Conservation (phyloP, 2,888 invertebrate species). For the Athrips mouffetella region DNA sequence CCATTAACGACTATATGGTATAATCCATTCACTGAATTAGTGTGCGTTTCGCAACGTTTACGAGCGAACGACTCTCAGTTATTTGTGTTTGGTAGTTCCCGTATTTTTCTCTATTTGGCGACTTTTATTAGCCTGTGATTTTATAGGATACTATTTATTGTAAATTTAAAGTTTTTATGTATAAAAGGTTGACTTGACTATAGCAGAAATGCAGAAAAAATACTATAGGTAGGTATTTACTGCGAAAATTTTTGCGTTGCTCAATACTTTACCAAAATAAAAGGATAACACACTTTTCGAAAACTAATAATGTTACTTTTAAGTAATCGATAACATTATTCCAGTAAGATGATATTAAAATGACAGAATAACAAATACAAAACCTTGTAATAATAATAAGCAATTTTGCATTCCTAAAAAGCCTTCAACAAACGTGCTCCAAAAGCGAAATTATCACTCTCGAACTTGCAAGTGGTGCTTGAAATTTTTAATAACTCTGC, state of each 20-base stretch:
- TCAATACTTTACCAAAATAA: too few species aligned
- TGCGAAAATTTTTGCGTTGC: too few species aligned
- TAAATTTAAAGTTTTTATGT: not conserved
- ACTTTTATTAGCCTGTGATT: slow-evolving; percentile 10
- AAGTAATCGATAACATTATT: too few species aligned
- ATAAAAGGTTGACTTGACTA: too few species aligned
- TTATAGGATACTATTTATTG: not conserved
- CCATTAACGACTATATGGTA: slow-evolving; percentile 20
- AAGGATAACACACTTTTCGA: too few species aligned
- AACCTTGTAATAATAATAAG: too few species aligned
- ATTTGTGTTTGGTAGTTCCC: slow-evolving; percentile 3
- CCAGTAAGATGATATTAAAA: too few species aligned
- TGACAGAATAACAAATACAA: too few species aligned
- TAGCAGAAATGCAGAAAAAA: too few species aligned
- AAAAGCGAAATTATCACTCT: not conserved
- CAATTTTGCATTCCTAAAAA: too few species aligned
- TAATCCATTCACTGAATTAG: slow-evolving; percentile 21
- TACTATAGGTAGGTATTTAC: too few species aligned
- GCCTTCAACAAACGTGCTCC: not conserved
- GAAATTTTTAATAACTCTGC: slow-evolving; percentile 31
- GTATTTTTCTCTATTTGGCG: slow-evolving; percentile 7
- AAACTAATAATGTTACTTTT: too few species aligned
- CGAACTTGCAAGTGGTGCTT: slow-evolving; percentile 1
- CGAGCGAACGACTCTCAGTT: slow-evolving; percentile 1
- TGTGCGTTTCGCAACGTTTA: slow-evolving; percentile 17